Conservation (phyloP, 1,140 invertebrate species). For the silkworm (Bombyx mori) region DNA sequence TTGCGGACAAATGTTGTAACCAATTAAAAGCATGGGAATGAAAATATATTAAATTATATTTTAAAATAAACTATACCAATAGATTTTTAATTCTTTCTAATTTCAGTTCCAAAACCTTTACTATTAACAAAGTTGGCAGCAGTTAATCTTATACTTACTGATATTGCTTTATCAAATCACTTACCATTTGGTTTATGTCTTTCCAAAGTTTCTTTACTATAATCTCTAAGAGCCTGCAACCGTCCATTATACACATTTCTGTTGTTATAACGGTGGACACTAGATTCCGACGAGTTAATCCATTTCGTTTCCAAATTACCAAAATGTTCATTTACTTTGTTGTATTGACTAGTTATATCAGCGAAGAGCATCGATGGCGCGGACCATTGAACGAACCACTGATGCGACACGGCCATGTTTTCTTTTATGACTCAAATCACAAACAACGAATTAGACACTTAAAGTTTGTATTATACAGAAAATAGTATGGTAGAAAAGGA, state of each 20-base stretch:
- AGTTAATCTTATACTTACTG: no score
- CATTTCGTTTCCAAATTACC: constrained; percentile 23
- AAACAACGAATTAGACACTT: constrained; percentile 9
- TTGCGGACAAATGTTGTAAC: no score
- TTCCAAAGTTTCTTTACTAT: constrained; percentile 1
- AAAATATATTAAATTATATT: no score
- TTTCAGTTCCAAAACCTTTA: no score
- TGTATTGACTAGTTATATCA: constrained; percentile 44
- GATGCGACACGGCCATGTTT: constrained; percentile 49
- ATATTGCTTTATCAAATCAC: background rate
- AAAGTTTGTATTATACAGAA: background rate
- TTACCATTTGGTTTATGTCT: constrained; percentile 3
- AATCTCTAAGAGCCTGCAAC: no score
- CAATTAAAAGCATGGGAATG: no score
- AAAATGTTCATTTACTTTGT: constrained; percentile 34
- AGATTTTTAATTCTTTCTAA: no score
- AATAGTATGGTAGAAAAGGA: background rate
- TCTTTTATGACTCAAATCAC: constrained; percentile 8
- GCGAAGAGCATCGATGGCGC: constrained; percentile 39
- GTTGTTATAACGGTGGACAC: background rate
- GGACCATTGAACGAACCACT: constrained; percentile 65
- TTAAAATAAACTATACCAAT: no score
- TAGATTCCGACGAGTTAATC: constrained; percentile 8
- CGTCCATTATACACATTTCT: background rate
- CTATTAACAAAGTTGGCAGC: no score